Conservation (phyloP, 2,113 vertebrate genomes). For the Saccopteryx bilineata region DNA sequence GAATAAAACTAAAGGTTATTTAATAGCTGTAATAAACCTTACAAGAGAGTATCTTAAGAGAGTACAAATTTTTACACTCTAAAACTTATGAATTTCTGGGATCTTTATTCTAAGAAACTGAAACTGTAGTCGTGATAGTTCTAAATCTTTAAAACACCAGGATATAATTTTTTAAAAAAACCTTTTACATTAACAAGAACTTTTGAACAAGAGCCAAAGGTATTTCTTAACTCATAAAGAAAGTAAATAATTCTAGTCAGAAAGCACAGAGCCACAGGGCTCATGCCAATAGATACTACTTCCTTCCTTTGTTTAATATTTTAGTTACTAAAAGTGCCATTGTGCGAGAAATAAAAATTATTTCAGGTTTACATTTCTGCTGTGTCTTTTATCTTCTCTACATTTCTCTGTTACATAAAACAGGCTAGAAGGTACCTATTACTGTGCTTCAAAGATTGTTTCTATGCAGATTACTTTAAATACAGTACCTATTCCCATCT, state of each 20-base stretch:
- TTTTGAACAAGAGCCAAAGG: background rate
- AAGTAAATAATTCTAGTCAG: constrained; percentile 32
- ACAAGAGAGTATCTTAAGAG: background rate
- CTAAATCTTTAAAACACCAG: background rate
- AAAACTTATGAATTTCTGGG: background rate
- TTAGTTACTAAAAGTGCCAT: background rate
- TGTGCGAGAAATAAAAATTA: background rate
- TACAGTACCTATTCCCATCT: background rate
- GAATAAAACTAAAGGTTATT: background rate
- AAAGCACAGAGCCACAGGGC: background rate
- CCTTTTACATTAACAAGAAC: background rate
- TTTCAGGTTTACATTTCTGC: constrained; percentile 12
- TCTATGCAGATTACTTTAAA: background rate
- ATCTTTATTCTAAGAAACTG: constrained; percentile 24
- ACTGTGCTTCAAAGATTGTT: background rate
- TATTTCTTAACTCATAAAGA: constrained; percentile 20
- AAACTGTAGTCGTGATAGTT: background rate
- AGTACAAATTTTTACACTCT: background rate
- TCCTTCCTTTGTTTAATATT: background rate
- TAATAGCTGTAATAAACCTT: background rate
- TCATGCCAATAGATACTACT: background rate
- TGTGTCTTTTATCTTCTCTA: background rate
- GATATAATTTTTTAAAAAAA: background rate
- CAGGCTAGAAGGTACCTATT: background rate
- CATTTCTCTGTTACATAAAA: background rate